Conservation (phyloP, 2,797 vertebrate species). For the Notolabrus celidotus region DNA sequence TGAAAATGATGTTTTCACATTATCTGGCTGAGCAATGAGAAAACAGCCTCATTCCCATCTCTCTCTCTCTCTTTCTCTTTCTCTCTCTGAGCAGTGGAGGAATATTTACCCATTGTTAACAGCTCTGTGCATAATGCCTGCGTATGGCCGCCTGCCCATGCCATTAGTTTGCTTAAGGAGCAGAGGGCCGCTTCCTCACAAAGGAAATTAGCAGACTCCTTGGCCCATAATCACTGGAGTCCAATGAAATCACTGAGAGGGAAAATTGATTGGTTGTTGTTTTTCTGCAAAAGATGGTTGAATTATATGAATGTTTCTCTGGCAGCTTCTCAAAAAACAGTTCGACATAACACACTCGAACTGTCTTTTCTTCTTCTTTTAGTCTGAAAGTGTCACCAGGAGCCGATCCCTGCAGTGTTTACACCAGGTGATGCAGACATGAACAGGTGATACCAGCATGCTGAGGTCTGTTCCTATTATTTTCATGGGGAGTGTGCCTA, state of each 20-base stretch:
- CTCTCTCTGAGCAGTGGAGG: slow-evolving; percentile 20
- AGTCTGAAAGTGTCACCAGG: background rate
- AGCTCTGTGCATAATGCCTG: slow-evolving; percentile 35
- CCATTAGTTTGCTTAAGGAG: slow-evolving; percentile 64
- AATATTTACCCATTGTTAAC: slow-evolving; percentile 52
- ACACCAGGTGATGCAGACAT: background rate
- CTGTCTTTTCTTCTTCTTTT: background rate
- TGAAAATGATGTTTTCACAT: slow-evolving; percentile 11
- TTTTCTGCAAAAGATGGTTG: slow-evolving; percentile 34
- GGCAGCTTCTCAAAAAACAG: slow-evolving; percentile 8
- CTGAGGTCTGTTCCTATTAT: no score
- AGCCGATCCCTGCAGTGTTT: background rate
- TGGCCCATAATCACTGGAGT: slow-evolving; percentile 59
- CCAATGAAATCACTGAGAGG: slow-evolving; percentile 57
- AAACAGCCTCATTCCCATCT: slow-evolving; percentile 23
- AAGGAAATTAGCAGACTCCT: slow-evolving; percentile 64
- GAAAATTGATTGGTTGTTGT: slow-evolving; percentile 57
- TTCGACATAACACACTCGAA: slow-evolving; percentile 6
- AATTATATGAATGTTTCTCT: slow-evolving; percentile 10
- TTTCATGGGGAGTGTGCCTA: no score
- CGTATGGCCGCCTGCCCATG: slow-evolving; percentile 55
- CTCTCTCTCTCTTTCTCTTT: background rate
- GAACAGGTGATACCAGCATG: no score
- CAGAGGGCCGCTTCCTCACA: slow-evolving; percentile 58
- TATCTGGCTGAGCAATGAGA: slow-evolving; percentile 12